Evolutionary conservation across 2,797 vertebrate species (phyloP).

Genomic region (Artibeus lituratus): DNA sequence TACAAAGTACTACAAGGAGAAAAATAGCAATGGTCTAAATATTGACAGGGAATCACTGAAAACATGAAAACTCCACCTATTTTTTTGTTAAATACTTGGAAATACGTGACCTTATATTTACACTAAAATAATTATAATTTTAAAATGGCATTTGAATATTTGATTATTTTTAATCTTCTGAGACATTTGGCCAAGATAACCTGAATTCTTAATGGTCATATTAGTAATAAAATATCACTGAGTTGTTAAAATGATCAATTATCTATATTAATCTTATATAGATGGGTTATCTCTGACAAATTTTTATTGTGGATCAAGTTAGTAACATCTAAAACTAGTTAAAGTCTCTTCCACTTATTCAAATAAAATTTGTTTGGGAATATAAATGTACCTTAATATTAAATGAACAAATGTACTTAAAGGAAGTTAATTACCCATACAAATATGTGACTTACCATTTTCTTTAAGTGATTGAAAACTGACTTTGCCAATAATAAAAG

Average conservation of each 20-base stretch:
- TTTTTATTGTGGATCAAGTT: not conserved
- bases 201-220: not conserved
- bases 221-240: not conserved
- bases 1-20: not conserved
- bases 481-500: not conserved
- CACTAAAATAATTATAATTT: not conserved
- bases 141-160: not conserved
- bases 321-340: not conserved
- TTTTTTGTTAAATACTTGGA: not conserved
- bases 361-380: not conserved
- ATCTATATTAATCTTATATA: not conserved
- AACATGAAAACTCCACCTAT: not conserved
- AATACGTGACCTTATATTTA: not conserved
- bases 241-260: conserved; percentile 13
- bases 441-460: not conserved
- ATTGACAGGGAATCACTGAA: not conserved
- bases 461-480: not conserved
- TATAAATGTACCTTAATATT: not conserved
- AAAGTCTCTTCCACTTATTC: not conserved
- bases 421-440: not conserved
- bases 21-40: not conserved
- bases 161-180: not conserved
- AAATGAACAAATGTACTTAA: not conserved
- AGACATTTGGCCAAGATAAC: not conserved
- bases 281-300: not conserved